phyloP scores from a whole-genome alignment of 2,888 invertebrate genomes.

The Drosophila anomelani region DNA sequence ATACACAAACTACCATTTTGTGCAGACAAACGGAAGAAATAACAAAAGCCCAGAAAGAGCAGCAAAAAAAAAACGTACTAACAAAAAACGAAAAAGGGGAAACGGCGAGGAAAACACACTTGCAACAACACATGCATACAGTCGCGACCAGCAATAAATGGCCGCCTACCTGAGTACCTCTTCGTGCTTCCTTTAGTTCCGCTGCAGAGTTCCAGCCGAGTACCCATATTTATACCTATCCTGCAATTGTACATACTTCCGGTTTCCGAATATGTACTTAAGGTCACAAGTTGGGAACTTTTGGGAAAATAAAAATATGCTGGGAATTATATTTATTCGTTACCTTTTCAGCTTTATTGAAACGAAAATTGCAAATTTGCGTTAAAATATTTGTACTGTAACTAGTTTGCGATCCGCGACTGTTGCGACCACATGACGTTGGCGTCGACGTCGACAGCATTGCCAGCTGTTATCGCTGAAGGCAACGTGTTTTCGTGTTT shows the following conservation, averaged over 20 bases:
- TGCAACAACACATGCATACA: conserved; percentile 40
- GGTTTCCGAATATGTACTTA: conserved; percentile 7
- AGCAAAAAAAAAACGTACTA: conserved; percentile 1
- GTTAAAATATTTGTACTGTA: too few relatives aligned
- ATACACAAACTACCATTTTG: conserved; percentile 23
- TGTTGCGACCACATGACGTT: conserved; percentile 36
- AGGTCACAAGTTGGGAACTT: background rate
- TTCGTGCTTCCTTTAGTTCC: conserved; percentile 22
- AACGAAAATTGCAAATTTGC: background rate
- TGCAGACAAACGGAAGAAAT: conserved; percentile 7
- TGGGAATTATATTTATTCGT: too few relatives aligned
- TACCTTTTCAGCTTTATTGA: background rate
- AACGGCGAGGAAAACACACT: conserved; percentile 20
- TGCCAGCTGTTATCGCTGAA: conserved; percentile 59
- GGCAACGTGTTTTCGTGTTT: conserved; percentile 47
- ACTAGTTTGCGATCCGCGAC: conserved; percentile 22
- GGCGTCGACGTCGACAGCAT: conserved; percentile 13
- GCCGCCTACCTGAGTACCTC: conserved; percentile 14
- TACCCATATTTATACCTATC: conserved; percentile 8
- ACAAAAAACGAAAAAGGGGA: conserved; percentile 1
- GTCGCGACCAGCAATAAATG: conserved; percentile 25
- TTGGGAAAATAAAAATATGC: background rate
- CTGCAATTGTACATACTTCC: conserved; percentile 8
- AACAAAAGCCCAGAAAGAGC: conserved; percentile 16
- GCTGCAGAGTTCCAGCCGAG: conserved; percentile 15